Conservation (phyloP, 2,797 vertebrate species). For the Tokudaia muenninki region DNA sequence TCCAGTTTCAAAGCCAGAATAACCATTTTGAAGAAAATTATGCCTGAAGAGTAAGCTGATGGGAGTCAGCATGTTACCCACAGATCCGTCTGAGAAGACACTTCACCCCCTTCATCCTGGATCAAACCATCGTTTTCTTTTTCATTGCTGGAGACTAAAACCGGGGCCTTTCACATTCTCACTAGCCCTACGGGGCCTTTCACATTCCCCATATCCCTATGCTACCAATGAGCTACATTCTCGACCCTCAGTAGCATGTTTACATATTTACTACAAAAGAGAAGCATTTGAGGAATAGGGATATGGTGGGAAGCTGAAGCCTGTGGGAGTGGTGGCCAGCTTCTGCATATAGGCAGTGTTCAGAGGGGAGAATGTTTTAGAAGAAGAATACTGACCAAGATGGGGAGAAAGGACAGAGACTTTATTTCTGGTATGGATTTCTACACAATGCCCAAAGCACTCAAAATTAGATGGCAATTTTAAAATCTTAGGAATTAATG, state of each 20-base stretch:
- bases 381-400: background rate
- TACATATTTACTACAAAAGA: background rate
- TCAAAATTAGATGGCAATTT: background rate
- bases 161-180: background rate
- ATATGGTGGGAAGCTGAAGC: background rate
- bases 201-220: too few species aligned
- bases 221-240: background rate
- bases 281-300: background rate
- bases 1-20: background rate
- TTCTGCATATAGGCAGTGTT: background rate
- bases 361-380: background rate
- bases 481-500: background rate
- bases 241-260: background rate
- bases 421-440: background rate
- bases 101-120: background rate
- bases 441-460: background rate
- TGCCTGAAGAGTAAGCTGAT: background rate
- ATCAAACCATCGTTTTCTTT: background rate
- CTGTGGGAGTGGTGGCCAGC: background rate
- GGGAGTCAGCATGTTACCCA: background rate
- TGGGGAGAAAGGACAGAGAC: background rate
- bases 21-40: constrained; percentile 45
- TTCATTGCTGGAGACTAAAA: background rate
- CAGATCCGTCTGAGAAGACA: background rate
- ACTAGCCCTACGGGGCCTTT: background rate